A percentile compares a stretch with the other conserved stretches of the same genome.
These are phyloP conservation scores for Gavia stellata DNA, from an alignment of 2,113 vertebrate species.

Conservation along the genomic window DNA sequence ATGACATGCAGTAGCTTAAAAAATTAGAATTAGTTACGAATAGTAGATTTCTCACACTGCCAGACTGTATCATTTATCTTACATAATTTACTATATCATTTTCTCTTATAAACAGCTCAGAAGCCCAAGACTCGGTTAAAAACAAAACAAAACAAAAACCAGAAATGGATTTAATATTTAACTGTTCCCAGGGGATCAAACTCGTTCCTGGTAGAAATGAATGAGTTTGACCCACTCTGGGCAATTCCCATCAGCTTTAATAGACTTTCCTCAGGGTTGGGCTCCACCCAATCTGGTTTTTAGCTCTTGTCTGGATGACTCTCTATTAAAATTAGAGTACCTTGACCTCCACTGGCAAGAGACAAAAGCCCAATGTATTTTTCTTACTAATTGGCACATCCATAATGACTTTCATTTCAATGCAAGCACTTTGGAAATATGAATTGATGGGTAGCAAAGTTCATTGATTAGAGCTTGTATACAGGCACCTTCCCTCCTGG, in stretches of 20 bases:
- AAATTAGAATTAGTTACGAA: constrained; percentile 68
- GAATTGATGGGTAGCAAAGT: constrained; percentile 22
- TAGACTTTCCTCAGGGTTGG: background rate
- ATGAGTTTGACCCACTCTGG: constrained; percentile 20
- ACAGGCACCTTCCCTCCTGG: background rate
- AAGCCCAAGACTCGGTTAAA: constrained; percentile 21
- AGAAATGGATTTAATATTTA: constrained; percentile 54
- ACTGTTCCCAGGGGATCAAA: background rate
- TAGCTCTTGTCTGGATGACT: background rate
- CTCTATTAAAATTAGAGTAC: constrained; percentile 19
- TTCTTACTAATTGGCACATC: constrained; percentile 23
- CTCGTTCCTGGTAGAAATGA: background rate
- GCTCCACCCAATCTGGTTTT: background rate
- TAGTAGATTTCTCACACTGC: constrained; percentile 57
- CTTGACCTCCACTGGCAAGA: constrained; percentile 2
- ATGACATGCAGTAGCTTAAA: constrained; percentile 49
- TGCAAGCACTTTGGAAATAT: background rate
- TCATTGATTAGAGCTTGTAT: constrained; percentile 34
- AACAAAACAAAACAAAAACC: constrained; percentile 38
- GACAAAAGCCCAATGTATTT: constrained; percentile 14
- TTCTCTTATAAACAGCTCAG: constrained; percentile 61
- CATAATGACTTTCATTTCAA: constrained; percentile 20
- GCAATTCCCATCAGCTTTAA: constrained; percentile 7
- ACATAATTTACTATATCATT: constrained; percentile 55
- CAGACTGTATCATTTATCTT: constrained; percentile 43